A percentile compares a stretch with the other conserved stretches of the same genome.
Evolutionary conservation across 2,113 vertebrate species (phyloP).

Genomic region (Salvelinus namaycush): DNA sequence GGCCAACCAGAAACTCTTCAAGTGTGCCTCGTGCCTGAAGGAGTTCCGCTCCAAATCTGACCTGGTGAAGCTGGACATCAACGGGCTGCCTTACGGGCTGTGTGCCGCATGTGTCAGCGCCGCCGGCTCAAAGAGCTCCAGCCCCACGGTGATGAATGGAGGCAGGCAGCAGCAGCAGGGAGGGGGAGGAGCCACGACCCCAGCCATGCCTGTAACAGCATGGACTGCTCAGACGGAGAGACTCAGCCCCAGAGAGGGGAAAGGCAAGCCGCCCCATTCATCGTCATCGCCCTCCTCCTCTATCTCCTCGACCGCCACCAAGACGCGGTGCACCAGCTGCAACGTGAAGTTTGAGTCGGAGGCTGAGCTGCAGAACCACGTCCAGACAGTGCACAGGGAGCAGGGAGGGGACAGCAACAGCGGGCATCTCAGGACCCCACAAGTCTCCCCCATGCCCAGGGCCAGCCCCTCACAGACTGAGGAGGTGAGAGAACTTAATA

Average conservation of each 20-base stretch:
- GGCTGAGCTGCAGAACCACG: constrained; percentile 92
- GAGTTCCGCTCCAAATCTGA: constrained; percentile 96
- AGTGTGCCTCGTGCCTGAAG: constrained; percentile 96
- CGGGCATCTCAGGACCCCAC: constrained; percentile 89
- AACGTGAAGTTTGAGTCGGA: constrained; percentile 99
- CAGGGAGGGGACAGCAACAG: constrained; percentile 85
- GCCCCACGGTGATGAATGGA: constrained; percentile 85
- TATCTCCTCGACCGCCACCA: constrained; percentile 69
- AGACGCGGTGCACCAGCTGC: constrained; percentile 95
- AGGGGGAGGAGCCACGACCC: constrained; percentile 23
- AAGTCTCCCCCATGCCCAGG: constrained; percentile 95
- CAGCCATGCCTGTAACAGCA: constrained; percentile 51
- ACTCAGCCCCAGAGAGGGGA: constrained; percentile 84
- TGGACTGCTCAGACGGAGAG: constrained; percentile 81
- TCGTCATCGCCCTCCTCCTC: constrained; percentile 74
- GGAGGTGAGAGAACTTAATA: constrained; percentile 81
- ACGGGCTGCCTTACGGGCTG: constrained; percentile 94
- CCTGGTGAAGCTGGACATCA: constrained; percentile 96
- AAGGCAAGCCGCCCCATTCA: constrained; percentile 84
- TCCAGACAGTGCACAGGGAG: constrained; percentile 91
- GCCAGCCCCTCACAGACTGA: constrained; percentile 95
- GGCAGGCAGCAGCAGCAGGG: constrained; percentile 79
- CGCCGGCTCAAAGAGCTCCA: constrained; percentile 87
- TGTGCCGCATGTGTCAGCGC: constrained; percentile 88
- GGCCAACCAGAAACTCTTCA: constrained; percentile 84